Percentiles rank a stretch among this genome's conserved stretches.
phyloP scores from a whole-genome alignment of 2,797 vertebrate species.

The Cuculus canorus region DNA sequence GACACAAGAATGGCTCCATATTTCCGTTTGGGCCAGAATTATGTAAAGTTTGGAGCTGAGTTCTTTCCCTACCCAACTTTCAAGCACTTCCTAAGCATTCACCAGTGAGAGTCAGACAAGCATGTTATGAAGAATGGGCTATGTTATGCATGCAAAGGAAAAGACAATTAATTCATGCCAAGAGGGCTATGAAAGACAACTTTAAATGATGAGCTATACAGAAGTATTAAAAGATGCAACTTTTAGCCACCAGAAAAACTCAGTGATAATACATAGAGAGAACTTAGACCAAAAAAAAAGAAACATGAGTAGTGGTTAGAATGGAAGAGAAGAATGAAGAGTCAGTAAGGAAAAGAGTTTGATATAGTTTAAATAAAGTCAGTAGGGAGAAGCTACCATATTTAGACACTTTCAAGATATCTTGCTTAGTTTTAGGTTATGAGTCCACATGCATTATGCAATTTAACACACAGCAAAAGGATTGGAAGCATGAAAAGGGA shows the following conservation, averaged over 20 bases:
- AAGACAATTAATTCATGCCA: neutral
- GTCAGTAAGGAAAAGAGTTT: neutral
- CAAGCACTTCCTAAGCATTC: neutral
- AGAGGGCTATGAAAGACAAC: neutral
- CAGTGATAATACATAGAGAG: neutral
- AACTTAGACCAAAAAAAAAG: neutral
- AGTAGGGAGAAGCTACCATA: neutral
- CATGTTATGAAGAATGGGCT: neutral
- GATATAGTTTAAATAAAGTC: neutral
- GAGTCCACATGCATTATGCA: neutral
- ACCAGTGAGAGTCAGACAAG: neutral
- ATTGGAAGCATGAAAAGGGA: neutral
- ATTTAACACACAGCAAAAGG: accelerated
- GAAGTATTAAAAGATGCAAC: neutral
- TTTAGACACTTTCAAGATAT: neutral
- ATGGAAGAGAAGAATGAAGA: neutral
- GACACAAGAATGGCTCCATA: neutral
- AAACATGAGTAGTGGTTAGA: neutral
- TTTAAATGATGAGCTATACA: neutral
- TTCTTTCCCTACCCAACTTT: neutral
- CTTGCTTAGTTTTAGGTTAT: neutral
- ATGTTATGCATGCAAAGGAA: neutral
- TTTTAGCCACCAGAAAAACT: neutral
- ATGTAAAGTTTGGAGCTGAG: neutral
- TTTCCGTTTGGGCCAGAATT: neutral